phyloP scores from a whole-genome alignment of 2,113 vertebrate species.

The Conger conger region DNA sequence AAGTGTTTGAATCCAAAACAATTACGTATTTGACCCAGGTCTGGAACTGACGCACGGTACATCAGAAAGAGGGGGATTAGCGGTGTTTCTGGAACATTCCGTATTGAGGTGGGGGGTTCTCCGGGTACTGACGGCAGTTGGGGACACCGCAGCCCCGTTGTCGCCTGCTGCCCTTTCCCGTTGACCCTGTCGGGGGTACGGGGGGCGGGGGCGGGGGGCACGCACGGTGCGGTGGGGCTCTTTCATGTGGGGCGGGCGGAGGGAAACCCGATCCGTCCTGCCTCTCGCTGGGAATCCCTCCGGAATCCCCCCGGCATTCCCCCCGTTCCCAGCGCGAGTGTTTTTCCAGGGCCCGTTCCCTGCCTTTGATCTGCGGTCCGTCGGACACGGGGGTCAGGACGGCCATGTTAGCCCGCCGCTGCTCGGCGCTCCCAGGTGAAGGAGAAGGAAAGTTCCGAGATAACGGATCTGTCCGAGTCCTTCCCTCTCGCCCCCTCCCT shows the following conservation, averaged over 20 bases:
- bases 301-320: slow-evolving; percentile 88
- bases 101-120: background rate
- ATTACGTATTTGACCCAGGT: too few relatives aligned
- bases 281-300: slow-evolving; percentile 85
- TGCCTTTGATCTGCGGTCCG: slow-evolving; percentile 83
- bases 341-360: slow-evolving; percentile 88
- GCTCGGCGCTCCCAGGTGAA: background rate
- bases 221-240: slow-evolving; percentile 77
- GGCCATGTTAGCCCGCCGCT: slow-evolving; percentile 66
- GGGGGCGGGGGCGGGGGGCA: slow-evolving; percentile 40
- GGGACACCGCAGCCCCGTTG: background rate
- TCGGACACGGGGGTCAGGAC: slow-evolving; percentile 77
- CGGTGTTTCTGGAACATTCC: background rate
- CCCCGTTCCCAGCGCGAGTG: slow-evolving; percentile 86
- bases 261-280: slow-evolving; percentile 83
- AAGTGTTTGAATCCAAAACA: too few relatives aligned
- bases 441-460: background rate
- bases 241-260: slow-evolving; percentile 81
- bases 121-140: background rate
- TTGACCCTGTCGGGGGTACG: background rate
- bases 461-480: slow-evolving; percentile 21
- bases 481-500: background rate
- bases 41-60: background rate
- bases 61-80: background rate
- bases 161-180: background rate